These are phyloP conservation scores for Hydroisotoma schaefferi DNA, from an alignment of 2,888 invertebrate species.

Conservation along the genomic window DNA sequence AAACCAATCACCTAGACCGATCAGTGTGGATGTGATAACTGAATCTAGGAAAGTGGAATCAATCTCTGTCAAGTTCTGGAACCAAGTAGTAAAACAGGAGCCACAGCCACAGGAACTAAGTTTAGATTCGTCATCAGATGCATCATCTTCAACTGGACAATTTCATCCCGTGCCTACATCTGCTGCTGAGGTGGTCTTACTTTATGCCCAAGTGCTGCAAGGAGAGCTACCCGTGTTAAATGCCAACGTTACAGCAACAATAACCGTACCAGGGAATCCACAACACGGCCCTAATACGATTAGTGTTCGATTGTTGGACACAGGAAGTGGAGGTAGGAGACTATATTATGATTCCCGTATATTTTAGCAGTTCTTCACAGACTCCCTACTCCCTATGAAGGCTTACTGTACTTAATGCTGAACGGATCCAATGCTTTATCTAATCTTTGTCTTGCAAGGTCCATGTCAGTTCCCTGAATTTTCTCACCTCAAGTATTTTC, in stretches of 20 bases:
- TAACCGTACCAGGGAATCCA: slow-evolving; percentile 44
- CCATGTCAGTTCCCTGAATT: background rate
- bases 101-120: slow-evolving; percentile 13
- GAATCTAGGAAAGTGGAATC: slow-evolving; percentile 45
- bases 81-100: slow-evolving; percentile 42
- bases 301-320: slow-evolving; percentile 43
- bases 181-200: slow-evolving; percentile 39
- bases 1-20: slow-evolving; percentile 40
- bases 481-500: slow-evolving; percentile 2
- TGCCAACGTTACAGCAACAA: slow-evolving; percentile 49
- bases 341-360: background rate
- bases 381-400: background rate
- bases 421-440: background rate
- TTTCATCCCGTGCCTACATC: background rate
- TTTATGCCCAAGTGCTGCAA: slow-evolving; percentile 50
- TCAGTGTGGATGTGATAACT: slow-evolving; percentile 47
- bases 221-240: slow-evolving; percentile 49
- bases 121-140: background rate
- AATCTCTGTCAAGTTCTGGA: slow-evolving; percentile 48
- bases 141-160: background rate
- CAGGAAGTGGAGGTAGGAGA: slow-evolving; percentile 47
- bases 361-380: background rate
- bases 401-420: background rate
- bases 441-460: background rate
- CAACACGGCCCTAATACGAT: slow-evolving; percentile 44